Conservation (phyloP, 2,113 vertebrate species). For the Condylura cristata region DNA sequence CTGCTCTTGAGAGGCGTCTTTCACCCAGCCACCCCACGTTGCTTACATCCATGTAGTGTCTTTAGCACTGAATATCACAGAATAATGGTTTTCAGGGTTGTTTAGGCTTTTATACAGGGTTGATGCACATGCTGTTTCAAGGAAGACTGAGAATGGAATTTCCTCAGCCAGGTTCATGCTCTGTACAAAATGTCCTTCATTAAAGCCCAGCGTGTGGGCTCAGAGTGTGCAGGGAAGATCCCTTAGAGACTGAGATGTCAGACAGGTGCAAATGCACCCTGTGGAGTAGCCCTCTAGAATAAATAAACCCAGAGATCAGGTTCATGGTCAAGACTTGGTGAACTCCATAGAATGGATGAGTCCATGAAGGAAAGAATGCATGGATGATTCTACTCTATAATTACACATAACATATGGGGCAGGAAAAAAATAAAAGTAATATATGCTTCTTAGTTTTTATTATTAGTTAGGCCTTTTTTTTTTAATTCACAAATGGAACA, state of each 20-base stretch:
- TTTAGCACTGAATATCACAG: not conserved
- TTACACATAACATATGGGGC: not conserved
- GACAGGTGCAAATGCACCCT: not conserved
- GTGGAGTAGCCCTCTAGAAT: rapidly evolving
- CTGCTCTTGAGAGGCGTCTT: not conserved
- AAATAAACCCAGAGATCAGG: not conserved
- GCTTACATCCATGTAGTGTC: not conserved
- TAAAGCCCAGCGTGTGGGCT: rapidly evolving
- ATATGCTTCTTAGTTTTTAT: too few relatives aligned
- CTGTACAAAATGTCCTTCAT: not conserved
- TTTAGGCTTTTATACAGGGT: not conserved
- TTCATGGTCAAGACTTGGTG: rapidly evolving
- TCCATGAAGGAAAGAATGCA: not conserved
- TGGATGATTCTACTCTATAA: not conserved
- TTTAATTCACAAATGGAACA: not conserved
- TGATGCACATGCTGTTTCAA: not conserved
- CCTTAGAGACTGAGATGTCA: too few relatives aligned
- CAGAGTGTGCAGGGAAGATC: not conserved
- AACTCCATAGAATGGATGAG: not conserved
- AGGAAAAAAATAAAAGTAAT: not conserved
- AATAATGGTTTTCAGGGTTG: not conserved
- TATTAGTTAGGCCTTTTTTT: not conserved
- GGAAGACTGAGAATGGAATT: not conserved
- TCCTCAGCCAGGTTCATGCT: not conserved
- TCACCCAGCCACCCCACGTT: rapidly evolving